Evolutionary conservation across 2,888 invertebrate species (phyloP), one percentile per base, ranked within the genome.

Genomic region (Cataglyphis albicans): DNA sequence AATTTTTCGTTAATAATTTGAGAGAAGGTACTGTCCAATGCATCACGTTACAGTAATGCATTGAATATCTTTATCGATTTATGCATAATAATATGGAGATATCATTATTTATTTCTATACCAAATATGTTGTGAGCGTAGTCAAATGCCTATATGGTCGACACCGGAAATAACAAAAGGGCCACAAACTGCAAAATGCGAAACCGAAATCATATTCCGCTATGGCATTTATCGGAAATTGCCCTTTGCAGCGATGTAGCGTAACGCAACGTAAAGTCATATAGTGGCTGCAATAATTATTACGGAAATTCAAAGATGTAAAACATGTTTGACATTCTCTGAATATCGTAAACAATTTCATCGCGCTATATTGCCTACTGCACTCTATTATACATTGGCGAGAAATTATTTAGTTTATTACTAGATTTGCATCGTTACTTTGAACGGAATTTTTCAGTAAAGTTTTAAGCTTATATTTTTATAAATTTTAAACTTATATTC

Each of bases 141-240:
- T 65, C 52, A 38, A 35, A 76, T 55, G 25, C 29, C 38, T 55
- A 6, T 65, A 52, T 52, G 25, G 12, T 38, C 67, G 12, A 29
- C 12, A 21, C 41, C 84, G 84, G 84, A 85, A 85, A 84, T 85
- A 84, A 84, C 84, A 65, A 85, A 85, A 81, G 63, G 35, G 44
- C 78, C 70, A 25, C 78, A 68, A 80, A 70, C 78, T 80, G 70
- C 68, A 78, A 78, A 78, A 68, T 32, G 57, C 12, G 25, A 78
- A 78, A 78, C 78, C 68, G 35, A 78, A 78, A 80, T 80, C 59
- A 68, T 80, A 35, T 18, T 59, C 57, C 32, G 35, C 18, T 44
- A 61, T 35, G 44, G 44, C 78, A 44, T 68, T 68, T 68, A 78
- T 78, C 70, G 78, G 78, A 80, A 80, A 80, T 80, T 80, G 70